Base-by-base conservation (phyloP, 2,797 vertebrate genomes). In the Phrynocephalus forsythii region DNA sequence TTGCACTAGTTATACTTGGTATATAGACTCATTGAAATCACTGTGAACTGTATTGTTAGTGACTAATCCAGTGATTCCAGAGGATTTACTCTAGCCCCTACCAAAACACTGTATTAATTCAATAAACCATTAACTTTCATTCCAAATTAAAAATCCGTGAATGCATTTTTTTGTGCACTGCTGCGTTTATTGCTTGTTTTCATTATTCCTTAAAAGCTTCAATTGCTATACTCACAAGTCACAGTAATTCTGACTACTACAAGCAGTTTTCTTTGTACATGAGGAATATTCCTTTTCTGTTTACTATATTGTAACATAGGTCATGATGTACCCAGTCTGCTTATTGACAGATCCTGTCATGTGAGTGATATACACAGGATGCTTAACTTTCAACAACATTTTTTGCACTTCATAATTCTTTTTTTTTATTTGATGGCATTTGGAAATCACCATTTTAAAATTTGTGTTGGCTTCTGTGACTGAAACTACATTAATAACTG, bases 121-220 rank as follows among this genome's bases (percentile, higher is more conserved):
- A 48, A 48, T 4, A 68, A 87, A 44, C 38, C 7, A 48, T 77
- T 48, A 72, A 73, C 28, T 82, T 87, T 81, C 69, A 66, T 26
- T 52, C 60, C 79, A 67, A 84, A 84, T 63, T 82, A 82, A 24
- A 75, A 38, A 50, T n/a, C 33, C 76, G 44, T 82, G 86, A 52
- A 67, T 77, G 18, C 18, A 48, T 48, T 60, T 6, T n/a, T 10
- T 1, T 11, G 1, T 10, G 6, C 16, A 28, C 22, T 26, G 18
- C 33, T 30, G 22, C 24, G 10, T 71, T n/a, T 63, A 16, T 60
- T 71, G 13, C 68, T 84, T 79, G 38, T 38, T 20, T 72, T 18
- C n/a, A 56, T 86, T 79, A 79, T 33, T 86, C n/a, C 78, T 10
- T 88, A n/a, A 83, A 83, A 83, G 20, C 30, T 63, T 38, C 67